Conservation (phyloP, 2,113 vertebrate genomes). For the Ctenodactylus gundi region DNA sequence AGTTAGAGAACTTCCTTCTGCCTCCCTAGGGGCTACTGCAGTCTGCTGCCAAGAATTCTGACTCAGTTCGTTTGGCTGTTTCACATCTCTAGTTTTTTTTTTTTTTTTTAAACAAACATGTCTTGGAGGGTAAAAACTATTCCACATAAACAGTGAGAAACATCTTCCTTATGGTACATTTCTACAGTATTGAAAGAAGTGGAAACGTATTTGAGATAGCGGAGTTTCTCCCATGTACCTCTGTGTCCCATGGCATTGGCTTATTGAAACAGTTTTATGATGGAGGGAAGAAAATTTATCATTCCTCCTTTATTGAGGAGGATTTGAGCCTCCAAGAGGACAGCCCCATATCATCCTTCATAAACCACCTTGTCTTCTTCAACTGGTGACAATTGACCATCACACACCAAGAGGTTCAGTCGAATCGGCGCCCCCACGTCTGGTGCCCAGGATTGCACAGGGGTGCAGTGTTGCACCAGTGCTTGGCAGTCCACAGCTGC, state of each 20-base stretch:
- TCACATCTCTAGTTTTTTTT: background rate
- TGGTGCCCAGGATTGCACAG: background rate
- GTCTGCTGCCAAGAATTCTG: constrained; percentile 44
- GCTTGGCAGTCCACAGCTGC: too few relatives aligned
- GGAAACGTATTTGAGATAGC: background rate
- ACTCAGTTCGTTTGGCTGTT: background rate
- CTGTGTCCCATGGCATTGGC: background rate
- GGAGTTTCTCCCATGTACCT: background rate
- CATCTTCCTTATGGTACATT: background rate
- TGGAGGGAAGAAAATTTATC: background rate
- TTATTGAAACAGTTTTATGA: background rate
- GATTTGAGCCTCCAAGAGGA: background rate
- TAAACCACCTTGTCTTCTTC: background rate
- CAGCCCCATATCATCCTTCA: background rate
- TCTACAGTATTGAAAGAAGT: background rate
- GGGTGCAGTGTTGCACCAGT: too few relatives aligned
- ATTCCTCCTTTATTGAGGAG: background rate
- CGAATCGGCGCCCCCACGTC: background rate
- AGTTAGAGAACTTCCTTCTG: constrained; percentile 44
- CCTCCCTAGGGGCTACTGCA: constrained; percentile 6
- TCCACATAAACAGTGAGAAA: background rate
- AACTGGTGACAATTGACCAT: background rate
- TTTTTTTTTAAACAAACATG: background rate
- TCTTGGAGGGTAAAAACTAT: background rate
- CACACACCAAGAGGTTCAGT: background rate